Base-by-base conservation (phyloP, 2,113 vertebrate species). In the Smithornis capensis region DNA sequence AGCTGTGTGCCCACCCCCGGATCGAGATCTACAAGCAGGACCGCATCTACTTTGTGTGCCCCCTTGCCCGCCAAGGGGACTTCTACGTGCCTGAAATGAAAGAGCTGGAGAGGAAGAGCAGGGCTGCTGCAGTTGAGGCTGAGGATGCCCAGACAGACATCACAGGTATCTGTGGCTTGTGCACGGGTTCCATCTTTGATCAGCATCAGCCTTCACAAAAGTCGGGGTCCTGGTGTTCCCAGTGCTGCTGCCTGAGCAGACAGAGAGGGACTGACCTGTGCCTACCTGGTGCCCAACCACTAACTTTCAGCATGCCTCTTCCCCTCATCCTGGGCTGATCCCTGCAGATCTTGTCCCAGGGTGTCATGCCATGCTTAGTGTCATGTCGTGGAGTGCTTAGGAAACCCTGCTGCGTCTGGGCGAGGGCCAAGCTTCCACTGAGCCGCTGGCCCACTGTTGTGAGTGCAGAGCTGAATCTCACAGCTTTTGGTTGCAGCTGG, bases 11-110 rank as follows among this genome's bases (percentile, higher is more conserved):
- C n/a, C 98, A 99, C 89, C 99, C 99, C 11, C 97, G 97, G 33
- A 97, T 99, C 11, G 99, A 99, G 98, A 98, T 99, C 97, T 99
- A 98, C 92, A 97, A 97, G 56, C 97, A 98, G 42, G 98, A 99
- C 83, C 92, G 98, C 97, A 99, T 98, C 97, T 98, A 99, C 89
- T 99, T 99, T 17, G 98, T 99, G 98, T 99, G 98, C 44, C 99
- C 99, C 1, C 98, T 99, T 29, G 99, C 99, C 28, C 98, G 98
- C 42, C 99, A 99, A 97, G 98, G 98, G 13, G 99, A 99, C 94
- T 99, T 99, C 98, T 99, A 99, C 6, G 99, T 99, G 74, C 99
- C 99, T 28, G 99, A 99, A 97, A 98, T 99, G 97, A 98, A 98
- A 94, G 98, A 99, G 57, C 96, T 99, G 55, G 98, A 98, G 82